Evolutionary conservation across 2,888 invertebrate species (phyloP), one percentile per base, ranked within the genome.

Genomic region (Himalopsyche japonica): DNA sequence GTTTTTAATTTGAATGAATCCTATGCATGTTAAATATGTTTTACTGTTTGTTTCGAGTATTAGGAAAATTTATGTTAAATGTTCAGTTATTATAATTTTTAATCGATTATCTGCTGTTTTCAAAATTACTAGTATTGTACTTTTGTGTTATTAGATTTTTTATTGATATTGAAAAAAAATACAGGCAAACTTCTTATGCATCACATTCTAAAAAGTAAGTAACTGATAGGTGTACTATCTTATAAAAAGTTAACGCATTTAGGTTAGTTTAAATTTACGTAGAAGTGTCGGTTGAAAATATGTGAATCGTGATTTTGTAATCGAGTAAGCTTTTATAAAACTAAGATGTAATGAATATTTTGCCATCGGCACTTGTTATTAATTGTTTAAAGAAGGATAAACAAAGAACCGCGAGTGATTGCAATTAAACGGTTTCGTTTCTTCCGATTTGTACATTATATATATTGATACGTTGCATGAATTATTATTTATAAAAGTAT

Each of bases 31-130:
- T 90, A 90, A 89, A 91, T 90, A 89, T 90, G 91, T 90, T 89
- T 90, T 89, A 89, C 90, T 89, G 89, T 91, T 90, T 90, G 88
- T 89, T 90, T 89, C 89, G 88, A 90, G 89, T 89, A 89, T 88
- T 88, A 89, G 89, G 88, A 89, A 89, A 89, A 89, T 89, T 90
- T 90, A 91, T 92, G 90, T 91, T 90, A 87, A 89, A 90, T 90
- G 88, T 88, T 57, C 57, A 57, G 57, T 57, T 57, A 57, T 57
- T 57, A 4, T 57, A 57, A 24, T 76, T 90, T 91, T 91, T 91
- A 92, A 90, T 89, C 90, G 91, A 91, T 90, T 91, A 89, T 89
- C 89, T 88, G 90, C 90, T 89, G 88, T 89, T 89, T 90, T 57
- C 20, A 2, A 10, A 49, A 57, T 57, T 57, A 57, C 7, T 20